Base-by-base conservation (phyloP, 2,113 vertebrate species). In the Tragelaphus imberbis region DNA sequence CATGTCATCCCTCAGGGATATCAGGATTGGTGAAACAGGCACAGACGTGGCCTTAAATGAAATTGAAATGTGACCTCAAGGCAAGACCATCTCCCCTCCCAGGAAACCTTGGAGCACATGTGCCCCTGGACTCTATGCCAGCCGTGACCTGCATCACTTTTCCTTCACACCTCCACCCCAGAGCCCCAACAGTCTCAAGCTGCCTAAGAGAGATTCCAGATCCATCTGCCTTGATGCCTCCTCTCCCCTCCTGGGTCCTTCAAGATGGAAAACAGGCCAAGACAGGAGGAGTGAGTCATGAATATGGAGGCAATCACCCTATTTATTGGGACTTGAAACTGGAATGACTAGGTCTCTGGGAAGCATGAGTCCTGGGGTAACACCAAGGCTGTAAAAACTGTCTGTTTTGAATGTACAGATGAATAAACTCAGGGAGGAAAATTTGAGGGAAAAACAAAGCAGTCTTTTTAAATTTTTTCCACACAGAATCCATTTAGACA, bases 101-200 rank as follows among this genome's bases (percentile, higher is more conserved):
- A 28, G 75, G 75, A 16, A 79, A 28, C 3, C 44, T 28, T 79
- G 75, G 75, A 4, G 75, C 40, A 79, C 6, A 28, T 14, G 25
- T 47, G 40, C 2, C 44, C 75, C 13, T 47, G 75, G 25, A 47
- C 25, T 47, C 40, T 79, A 7, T 27, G 75, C 75, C 75, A 79
- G 75, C 40, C 3, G 0, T 16, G 25, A 79, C 44, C 75, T 0
- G 0, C 75, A 79, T 79, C 25, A 27, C 25, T 28, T 13, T 79
- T 79, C 13, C 44, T 79, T 25, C 40, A 47, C 40, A 47, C 40
- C 44, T 28, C 75, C 23, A 27, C 40, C 44, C 75, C 23, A 79
- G 47, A 47, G 75, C 75, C 40, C 75, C 25, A 9, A 1, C 25
- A 47, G 75, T 28, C 75, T 47, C 40, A 27, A 47, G 44, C 40